A percentile compares a stretch with the other conserved stretches of the same genome.
Conservation (phyloP, 2,113 vertebrate genomes). For the Puma concolor region DNA sequence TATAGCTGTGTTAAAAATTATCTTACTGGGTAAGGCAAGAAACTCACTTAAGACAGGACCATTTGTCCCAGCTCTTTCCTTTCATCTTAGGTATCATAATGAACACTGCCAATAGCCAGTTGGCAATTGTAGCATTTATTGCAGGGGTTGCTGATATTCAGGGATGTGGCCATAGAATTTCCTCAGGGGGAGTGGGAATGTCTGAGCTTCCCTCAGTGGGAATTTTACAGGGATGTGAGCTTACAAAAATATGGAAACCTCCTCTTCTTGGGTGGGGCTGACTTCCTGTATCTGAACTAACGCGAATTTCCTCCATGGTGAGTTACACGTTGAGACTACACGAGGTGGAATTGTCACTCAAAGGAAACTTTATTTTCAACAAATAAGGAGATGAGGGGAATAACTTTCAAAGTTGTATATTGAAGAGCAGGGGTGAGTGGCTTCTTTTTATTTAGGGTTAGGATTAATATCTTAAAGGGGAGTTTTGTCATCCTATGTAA, state of each 20-base stretch:
- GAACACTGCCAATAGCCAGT: too few relatives aligned
- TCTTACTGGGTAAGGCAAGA: background rate
- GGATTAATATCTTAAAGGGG: background rate
- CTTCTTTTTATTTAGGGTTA: background rate
- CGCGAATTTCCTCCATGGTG: background rate
- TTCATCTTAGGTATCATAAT: too few relatives aligned
- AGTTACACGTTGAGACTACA: background rate
- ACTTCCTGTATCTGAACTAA: background rate
- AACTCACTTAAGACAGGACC: background rate
- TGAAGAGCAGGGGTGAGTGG: background rate
- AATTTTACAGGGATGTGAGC: too few relatives aligned
- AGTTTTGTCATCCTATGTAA: background rate
- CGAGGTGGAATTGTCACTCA: background rate
- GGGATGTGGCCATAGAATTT: too few relatives aligned
- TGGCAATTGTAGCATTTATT: too few relatives aligned
- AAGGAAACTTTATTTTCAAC: background rate
- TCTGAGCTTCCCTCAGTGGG: too few relatives aligned
- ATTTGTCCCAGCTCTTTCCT: background rate
- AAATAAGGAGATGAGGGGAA: background rate
- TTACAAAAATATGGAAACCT: too few relatives aligned
- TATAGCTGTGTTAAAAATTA: background rate
- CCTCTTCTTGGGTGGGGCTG: too few relatives aligned
- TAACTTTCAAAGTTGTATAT: background rate
- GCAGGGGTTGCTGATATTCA: too few relatives aligned
- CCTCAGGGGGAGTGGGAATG: too few relatives aligned